Evolutionary conservation across 2,797 vertebrate genomes (phyloP), one percentile per base, ranked within the genome.

Genomic region (Cryptoprocta ferox): DNA sequence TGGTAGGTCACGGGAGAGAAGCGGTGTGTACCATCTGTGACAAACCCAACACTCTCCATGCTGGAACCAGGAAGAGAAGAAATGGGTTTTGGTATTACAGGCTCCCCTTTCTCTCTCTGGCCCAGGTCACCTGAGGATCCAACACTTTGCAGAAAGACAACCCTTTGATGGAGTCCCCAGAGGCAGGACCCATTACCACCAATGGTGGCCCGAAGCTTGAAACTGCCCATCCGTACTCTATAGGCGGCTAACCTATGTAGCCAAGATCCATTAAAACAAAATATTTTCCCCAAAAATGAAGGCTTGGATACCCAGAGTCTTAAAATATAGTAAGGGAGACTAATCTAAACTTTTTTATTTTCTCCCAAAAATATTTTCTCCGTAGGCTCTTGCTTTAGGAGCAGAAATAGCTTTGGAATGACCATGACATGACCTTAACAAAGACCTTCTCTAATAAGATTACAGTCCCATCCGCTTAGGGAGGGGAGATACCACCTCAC

Each of bases 1-100:
- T 85, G 80, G 85, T 61, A 91, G 96, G 95, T 91, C 92, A 93
- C 61, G 84, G 95, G 89, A 97, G 91, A 96, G 90, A 96, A 97
- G 82, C 65, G 26, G 66, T 48, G 82, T 89, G 71, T 88, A 95
- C 28, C 87, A 71, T 35, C 18, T 68, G 4, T 1, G 53, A 24
- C 26, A 63, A 26, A 39, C 0, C 18, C 0, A 0, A n/a, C 2
- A 5, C 19, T 10, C 50, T 21, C 35, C 83, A 83, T 45, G 94
- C 70, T 0, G 0, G 79, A 89, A 50, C 24, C 80, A 80, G 63
- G 32, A 91, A 97, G 84, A 85, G 96, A 26, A 48, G 79, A 76
- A 82, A 91, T 78, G 76, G 75, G 35, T 3, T 94, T 79, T 80
- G 80, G 61, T 4, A 28, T 78, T 32, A 16, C 28, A 70, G 68